Evolutionary conservation across 2,797 vertebrate genomes (phyloP).

Genomic region (Salmo trutta): DNA sequence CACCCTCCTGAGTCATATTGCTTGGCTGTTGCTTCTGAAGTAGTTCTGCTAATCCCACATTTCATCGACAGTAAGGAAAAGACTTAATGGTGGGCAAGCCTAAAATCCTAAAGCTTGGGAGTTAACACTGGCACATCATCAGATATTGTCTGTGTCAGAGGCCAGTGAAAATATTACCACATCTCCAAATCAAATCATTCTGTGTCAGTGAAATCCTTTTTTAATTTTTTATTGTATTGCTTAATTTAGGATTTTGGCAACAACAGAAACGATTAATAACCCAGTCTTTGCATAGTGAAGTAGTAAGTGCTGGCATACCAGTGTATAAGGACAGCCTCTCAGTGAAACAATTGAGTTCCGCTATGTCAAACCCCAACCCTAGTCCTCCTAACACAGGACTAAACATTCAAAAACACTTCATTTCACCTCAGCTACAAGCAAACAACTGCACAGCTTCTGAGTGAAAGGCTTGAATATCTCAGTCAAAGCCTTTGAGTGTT

Average conservation of each 20-base stretch:
- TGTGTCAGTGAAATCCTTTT: background rate
- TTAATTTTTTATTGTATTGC: background rate
- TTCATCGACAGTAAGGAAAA: slow-evolving; percentile 36
- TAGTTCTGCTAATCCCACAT: slow-evolving; percentile 32
- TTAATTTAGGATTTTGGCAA: background rate
- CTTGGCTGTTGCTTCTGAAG: slow-evolving; percentile 24
- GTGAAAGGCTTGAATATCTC: background rate
- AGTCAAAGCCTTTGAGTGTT: background rate
- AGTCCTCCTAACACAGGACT: background rate
- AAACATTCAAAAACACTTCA: background rate
- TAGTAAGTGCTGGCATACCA: background rate
- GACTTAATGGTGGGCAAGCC: slow-evolving; percentile 23
- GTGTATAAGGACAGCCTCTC: background rate
- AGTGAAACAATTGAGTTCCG: background rate
- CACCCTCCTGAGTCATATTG: slow-evolving; percentile 39
- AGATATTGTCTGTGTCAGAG: slow-evolving; percentile 9
- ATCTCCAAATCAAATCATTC: background rate
- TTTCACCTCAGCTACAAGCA: background rate
- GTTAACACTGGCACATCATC: slow-evolving; percentile 25
- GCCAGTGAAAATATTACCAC: background rate
- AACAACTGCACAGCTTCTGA: background rate
- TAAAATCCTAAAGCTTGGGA: slow-evolving; percentile 29
- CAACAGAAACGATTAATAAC: background rate
- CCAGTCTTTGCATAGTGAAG: background rate
- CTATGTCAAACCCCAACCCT: background rate